Evolutionary conservation across 2,888 invertebrate species (phyloP), one percentile per base, ranked within the genome.

Genomic region (Chouioia cunea): DNA sequence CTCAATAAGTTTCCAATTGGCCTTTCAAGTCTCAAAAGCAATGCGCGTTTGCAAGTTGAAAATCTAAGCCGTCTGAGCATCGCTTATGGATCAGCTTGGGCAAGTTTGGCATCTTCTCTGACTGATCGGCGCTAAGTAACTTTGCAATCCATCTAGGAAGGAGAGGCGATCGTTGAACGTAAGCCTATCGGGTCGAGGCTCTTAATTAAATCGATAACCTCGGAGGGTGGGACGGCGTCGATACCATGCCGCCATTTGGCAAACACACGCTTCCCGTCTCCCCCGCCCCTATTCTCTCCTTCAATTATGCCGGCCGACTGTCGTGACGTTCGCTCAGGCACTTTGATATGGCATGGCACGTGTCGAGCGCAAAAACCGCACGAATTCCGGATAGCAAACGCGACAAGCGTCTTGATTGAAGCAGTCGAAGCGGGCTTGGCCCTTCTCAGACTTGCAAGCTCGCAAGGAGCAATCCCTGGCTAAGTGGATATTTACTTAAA

Each of bases 201-300:
- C 76, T 77, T 77, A 76, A 77, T 77, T 76, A 77, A 77, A 77
- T 77, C 77, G 75, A 77, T 77, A 77, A 75, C 74, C 74, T 57
- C 2, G n/a, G n/a, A n/a, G 27, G 6, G 48, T 54, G 18, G 54
- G 15, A 20, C 8, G 6, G 22, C 22, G 54, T n/a, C n/a, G n/a
- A n/a, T n/a, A n/a, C 8, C 58, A 46, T 36, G 54, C 54, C 52
- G 71, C 67, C 67, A 65, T 65, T 72, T 64, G 64, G 68, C 53
- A 72, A 72, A 72, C 72, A 72, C 48, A 18, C 12, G 18, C 22
- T 27, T 18, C 16, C 22, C 50, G 20, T 36, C 44, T 50, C 63
- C 43, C 52, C 2, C 57, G 20, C 10, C 57, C 36, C 43, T 44
- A 48, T 16, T 20, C 44, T 58, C 18, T 56, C 47, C 62, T 50